These are phyloP conservation scores for Musca vetustissima DNA, from an alignment of 1,140 invertebrate genomes.

Conservation along the genomic window DNA sequence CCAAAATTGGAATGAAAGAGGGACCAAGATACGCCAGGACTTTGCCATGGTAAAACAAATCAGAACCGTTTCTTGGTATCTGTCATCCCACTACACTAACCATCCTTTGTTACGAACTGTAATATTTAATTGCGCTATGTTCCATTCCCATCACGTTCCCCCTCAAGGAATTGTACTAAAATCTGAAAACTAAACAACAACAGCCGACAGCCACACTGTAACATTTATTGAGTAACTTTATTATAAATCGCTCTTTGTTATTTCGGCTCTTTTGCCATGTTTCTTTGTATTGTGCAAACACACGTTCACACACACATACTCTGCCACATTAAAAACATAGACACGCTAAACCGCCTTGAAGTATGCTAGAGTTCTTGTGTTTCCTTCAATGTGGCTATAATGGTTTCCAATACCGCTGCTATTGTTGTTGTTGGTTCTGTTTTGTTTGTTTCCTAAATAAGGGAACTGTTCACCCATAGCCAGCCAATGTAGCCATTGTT, in stretches of 20 bases:
- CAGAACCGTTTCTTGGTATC: too few relatives aligned
- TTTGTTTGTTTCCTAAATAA: slow-evolving; percentile 9
- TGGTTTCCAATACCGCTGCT: background rate
- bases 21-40: too few relatives aligned
- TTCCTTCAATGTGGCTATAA: background rate
- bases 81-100: too few relatives aligned
- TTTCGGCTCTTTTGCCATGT: background rate
- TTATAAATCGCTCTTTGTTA: background rate
- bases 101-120: too few relatives aligned
- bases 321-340: background rate
- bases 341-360: slow-evolving; percentile 3
- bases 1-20: too few relatives aligned
- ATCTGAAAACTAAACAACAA: too few relatives aligned
- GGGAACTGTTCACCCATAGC: too few relatives aligned
- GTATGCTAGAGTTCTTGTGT: slow-evolving; percentile 4
- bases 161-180: too few relatives aligned
- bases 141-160: too few relatives aligned
- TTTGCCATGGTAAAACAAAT: too few relatives aligned
- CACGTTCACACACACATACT: background rate
- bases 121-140: too few relatives aligned
- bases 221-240: slow-evolving; percentile 18
- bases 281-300: background rate
- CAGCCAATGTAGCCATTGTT: too few relatives aligned
- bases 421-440: background rate
- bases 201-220: background rate